These are phyloP conservation scores for Choristoneura rosaceana DNA, from an alignment of 2,888 invertebrate genomes.

Conservation along the genomic window DNA sequence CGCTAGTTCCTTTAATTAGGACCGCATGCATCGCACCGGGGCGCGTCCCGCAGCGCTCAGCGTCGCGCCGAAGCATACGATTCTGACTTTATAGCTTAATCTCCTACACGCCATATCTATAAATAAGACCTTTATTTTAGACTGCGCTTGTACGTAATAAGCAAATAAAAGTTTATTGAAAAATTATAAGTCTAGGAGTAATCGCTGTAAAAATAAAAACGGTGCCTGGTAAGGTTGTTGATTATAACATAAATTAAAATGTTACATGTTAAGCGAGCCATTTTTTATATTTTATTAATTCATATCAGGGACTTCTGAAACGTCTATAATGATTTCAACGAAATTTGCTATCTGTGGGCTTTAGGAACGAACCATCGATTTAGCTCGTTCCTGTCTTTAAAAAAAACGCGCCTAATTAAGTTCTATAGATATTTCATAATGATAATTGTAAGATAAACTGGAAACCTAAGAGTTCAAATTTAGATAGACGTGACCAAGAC, in stretches of 20 bases:
- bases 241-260: background rate
- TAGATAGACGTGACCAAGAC: no score
- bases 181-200: slow-evolving; percentile 6
- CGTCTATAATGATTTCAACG: no score
- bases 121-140: slow-evolving; percentile 64
- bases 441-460: no score
- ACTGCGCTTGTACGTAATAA: slow-evolving; percentile 18
- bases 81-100: slow-evolving; percentile 80
- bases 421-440: no score
- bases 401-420: no score
- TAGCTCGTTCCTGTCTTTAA: no score
- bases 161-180: slow-evolving; percentile 35
- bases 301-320: no score
- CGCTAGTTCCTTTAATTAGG: background rate
- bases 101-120: slow-evolving; percentile 76
- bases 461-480: no score
- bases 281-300: no score
- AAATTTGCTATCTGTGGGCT: no score
- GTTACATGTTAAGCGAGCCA: background rate
- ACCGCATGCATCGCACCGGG: slow-evolving; percentile 57
- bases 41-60: slow-evolving; percentile 76
- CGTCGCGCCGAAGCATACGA: slow-evolving; percentile 65
- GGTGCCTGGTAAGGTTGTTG: background rate
- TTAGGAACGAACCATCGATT: no score
- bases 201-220: slow-evolving; percentile 1